Evolutionary conservation across 2,888 invertebrate species (phyloP), one percentile per base, ranked within the genome.

Genomic region (Cephus runcator): DNA sequence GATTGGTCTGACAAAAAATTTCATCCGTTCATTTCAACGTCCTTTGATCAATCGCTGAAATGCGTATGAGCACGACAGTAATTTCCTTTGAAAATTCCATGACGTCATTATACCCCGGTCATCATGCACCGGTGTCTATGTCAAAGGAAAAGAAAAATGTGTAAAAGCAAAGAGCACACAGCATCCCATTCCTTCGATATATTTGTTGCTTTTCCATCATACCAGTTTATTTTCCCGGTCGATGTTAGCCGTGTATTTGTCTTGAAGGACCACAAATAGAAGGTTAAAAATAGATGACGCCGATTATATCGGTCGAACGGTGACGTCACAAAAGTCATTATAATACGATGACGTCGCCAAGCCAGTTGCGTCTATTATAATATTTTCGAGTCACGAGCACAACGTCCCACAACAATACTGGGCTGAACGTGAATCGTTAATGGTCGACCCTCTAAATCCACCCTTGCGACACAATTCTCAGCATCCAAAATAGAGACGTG

Each of bases 401-500:
- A 33, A n/a, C 68, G 56, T 12, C 12, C 23, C 76, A 73, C n/a
- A 40, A 56, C 56, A 56, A 56, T 56, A 56, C 40, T 15, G 15
- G 23, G 23, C 56, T 69, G 34, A 73, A n/a, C 68, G 33, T 36
- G 15, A 36, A 31, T 40, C 76, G 36, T 23, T 35, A 69, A 69
- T 35, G 73, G 31, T 34, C 69, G 76, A 34, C 75, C 56, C 56
- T 56, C 23, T 56, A 9, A 56, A 6, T 23, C 56, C 56, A 56
- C 56, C 56, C 23, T 56, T 23, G 56, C 56, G 56, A 23, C 56
- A 56, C 56, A 23, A 56, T 56, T 56, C 56, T 23, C 75, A 35
- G 35, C 31, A 35, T 78, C 73, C 23, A 35, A 78, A 78, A 78
- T 78, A 78, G 68, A 31, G 12, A 12, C 40, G 75, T 76, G 78